Base-by-base conservation (phyloP, 1,140 invertebrate species). In the Temnothorax curvispinosus region DNA sequence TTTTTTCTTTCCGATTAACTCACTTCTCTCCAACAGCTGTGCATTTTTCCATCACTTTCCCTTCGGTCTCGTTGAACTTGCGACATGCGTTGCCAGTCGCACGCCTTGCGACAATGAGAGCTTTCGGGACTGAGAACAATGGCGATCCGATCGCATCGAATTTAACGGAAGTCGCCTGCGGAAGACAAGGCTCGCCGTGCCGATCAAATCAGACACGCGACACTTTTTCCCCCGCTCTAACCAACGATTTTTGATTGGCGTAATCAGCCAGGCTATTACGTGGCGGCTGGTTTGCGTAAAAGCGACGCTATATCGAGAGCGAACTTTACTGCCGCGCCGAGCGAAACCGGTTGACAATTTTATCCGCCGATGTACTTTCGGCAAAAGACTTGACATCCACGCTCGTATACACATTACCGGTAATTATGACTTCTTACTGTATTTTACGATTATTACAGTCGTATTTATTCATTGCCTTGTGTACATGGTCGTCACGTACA, bases 341-440 rank as follows among this genome's bases (percentile, higher is more conserved):
- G 56, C 56, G 80, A 71, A 91, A 91, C 91, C 91, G 91, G 91
- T 91, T 90, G 77, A 87, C 82, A 84, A 18, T 91, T 64, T 91
- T 77, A 64, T 78, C 64, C 32, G 41, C 64, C 44, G n/a, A 0
- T 9, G 62, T 80, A 82, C 67, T 82, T 82, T 82, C 67, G 69
- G 38, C 41, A 82, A 82, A 71, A 67, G 35, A 81, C 6, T 65
- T 27, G 27, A 64, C 27, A 38, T 27, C 11, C n/a, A 7, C 7
- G 6, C 58, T 58, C 65, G 35, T n/a, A 44, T n/a, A 44, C 6
- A 58, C 11, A 50, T 60, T 81, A 52, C 18, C 8, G 3, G 11
- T 54, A 52, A 69, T 67, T 78, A 7, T 50, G 7, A 64, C 3
- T 0, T 54, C 27, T 72, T 41, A 54, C 4, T 38, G 18, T 21